Conservation (phyloP, 2,797 vertebrate genomes). For the Lepus oiostolus region DNA sequence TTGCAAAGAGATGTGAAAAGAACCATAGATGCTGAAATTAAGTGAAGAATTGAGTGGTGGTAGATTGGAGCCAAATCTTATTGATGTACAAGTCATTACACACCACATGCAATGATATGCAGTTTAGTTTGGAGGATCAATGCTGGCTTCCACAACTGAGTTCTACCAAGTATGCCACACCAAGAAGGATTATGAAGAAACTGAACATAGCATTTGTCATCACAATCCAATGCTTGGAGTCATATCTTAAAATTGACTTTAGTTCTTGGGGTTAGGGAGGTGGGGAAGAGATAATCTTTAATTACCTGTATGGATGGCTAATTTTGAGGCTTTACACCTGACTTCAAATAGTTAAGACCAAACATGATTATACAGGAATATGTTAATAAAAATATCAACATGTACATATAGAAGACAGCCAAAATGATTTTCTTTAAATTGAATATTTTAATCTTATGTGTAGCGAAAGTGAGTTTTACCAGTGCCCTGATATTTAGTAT, state of each 20-base stretch:
- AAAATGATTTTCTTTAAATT: conserved; percentile 92
- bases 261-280: conserved; percentile 85
- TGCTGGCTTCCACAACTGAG: conserved; percentile 96
- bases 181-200: conserved; percentile 99
- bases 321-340: conserved; percentile 89
- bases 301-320: conserved; percentile 90
- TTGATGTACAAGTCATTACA: conserved; percentile 98
- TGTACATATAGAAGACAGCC: conserved; percentile 91
- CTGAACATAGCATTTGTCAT: conserved; percentile 99
- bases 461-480: conserved; percentile 92
- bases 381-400: conserved; percentile 92
- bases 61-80: conserved; percentile 98
- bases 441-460: conserved; percentile 90
- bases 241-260: conserved; percentile 93
- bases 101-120: conserved; percentile 99
- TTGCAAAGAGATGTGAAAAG: conserved; percentile 98
- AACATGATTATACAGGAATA: conserved; percentile 91
- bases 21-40: conserved; percentile 97
- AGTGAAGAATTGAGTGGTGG: conserved; percentile 98
- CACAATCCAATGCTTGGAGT: conserved; percentile 99
- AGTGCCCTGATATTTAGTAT: conserved; percentile 93
- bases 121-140: conserved; percentile 99
- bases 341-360: conserved; percentile 91
- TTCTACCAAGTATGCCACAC: conserved; percentile 99
- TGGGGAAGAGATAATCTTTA: conserved; percentile 88